phyloP scores from a whole-genome alignment of 2,888 invertebrate species.

The Nipponacmea schrenckii region DNA sequence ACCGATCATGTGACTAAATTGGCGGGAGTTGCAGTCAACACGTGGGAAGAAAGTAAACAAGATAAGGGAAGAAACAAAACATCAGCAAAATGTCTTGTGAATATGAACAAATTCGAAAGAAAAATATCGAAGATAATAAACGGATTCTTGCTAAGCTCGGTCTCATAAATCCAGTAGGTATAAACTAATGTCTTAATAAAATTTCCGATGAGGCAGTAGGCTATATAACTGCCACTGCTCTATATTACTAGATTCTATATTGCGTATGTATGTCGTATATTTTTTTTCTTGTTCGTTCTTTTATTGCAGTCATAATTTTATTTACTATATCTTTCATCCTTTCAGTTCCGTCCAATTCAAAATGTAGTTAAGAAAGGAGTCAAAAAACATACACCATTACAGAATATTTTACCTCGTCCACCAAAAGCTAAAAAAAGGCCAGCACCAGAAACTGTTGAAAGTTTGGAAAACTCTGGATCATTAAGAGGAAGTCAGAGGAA shows the following conservation, averaged over 20 bases:
- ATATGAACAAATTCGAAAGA: conserved; percentile 45
- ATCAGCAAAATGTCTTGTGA: conserved; percentile 29
- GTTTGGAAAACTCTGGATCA: conserved; percentile 35
- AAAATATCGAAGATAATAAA: conserved; percentile 60
- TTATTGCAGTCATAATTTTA: no score
- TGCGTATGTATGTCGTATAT: no score
- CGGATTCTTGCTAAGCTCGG: conserved; percentile 62
- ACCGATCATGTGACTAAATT: conserved; percentile 17
- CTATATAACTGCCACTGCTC: no score
- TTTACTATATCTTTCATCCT: no score
- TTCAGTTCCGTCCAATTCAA: conserved; percentile 38
- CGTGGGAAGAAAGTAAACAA: conserved; percentile 5
- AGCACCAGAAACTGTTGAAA: conserved; percentile 13
- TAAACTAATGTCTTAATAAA: no score
- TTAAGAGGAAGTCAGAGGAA: conserved; percentile 35
- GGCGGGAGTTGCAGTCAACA: conserved; percentile 7
- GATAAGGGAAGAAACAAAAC: conserved; percentile 19
- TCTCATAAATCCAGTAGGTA: conserved; percentile 52
- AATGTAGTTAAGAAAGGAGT: conserved; percentile 39
- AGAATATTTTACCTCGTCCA: conserved; percentile 4
- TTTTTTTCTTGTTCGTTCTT: no score
- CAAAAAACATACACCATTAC: conserved; percentile 23
- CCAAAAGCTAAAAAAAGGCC: conserved; percentile 19
- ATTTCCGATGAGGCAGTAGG: no score
- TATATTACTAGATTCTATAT: no score